A percentile compares a stretch with the other conserved stretches of the same genome.
These are phyloP conservation scores for Holocentrus rufus DNA, from an alignment of 2,797 vertebrate species.

Conservation along the genomic window DNA sequence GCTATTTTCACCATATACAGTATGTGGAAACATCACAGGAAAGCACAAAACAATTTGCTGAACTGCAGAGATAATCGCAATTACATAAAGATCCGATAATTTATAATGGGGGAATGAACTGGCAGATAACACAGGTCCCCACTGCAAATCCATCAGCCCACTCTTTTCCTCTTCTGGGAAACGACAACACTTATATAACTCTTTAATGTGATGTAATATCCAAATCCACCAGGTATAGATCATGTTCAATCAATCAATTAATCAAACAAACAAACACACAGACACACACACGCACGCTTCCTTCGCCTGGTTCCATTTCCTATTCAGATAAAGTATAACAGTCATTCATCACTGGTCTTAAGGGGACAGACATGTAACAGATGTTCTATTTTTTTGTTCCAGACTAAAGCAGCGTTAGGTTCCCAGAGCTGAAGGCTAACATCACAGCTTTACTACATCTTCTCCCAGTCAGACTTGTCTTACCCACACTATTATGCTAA, in stretches of 20 bases:
- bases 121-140: background rate
- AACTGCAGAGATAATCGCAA: conserved; percentile 47
- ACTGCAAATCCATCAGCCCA: background rate
- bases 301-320: conserved; percentile 5
- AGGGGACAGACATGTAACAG: conserved; percentile 24
- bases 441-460: conserved; percentile 14
- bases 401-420: conserved; percentile 36
- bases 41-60: conserved; percentile 35
- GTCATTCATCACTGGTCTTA: conserved; percentile 34
- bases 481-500: conserved; percentile 53
- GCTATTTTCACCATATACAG: conserved; percentile 38
- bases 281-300: background rate
- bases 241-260: conserved; percentile 19
- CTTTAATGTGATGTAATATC: background rate
- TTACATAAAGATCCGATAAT: conserved; percentile 30
- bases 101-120: conserved; percentile 10
- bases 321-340: conserved; percentile 23
- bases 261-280: conserved; percentile 8
- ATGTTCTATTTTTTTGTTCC: conserved; percentile 16
- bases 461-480: conserved; percentile 22
- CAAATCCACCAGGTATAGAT: conserved; percentile 7
- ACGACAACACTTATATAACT: background rate
- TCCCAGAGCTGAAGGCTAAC: conserved; percentile 29
- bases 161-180: conserved; percentile 3
- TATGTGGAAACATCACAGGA: conserved; percentile 31